A percentile compares a stretch with the other conserved stretches of the same genome.
Conservation (phyloP, 1,140 invertebrate species). For the Wasmannia auropunctata region DNA sequence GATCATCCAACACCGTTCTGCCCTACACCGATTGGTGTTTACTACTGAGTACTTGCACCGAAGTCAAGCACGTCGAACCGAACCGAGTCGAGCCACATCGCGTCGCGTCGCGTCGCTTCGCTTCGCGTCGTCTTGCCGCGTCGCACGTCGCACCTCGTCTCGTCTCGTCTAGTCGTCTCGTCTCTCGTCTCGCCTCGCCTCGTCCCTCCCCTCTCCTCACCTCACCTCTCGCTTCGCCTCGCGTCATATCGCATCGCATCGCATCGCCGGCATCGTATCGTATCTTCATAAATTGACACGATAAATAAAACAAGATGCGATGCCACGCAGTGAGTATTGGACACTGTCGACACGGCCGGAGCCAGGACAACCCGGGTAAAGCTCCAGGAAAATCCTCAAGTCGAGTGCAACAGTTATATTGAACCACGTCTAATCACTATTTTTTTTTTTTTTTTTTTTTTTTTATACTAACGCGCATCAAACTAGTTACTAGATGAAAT, state of each 20-base stretch:
- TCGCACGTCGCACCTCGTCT: background rate
- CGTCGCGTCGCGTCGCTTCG: background rate
- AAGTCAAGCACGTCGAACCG: background rate
- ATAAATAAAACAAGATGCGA: background rate
- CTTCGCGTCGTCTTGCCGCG: background rate
- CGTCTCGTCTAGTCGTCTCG: too few relatives aligned
- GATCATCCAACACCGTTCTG: background rate
- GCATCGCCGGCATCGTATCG: constrained; percentile 2
- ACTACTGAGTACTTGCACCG: constrained; percentile 62
- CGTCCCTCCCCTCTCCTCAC: too few relatives aligned
- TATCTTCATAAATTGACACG: background rate
- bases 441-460: too few relatives aligned
- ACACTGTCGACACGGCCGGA: too few relatives aligned
- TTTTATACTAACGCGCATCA: background rate
- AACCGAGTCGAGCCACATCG: background rate
- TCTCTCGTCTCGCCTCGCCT: constrained; percentile 6
- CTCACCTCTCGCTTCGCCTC: too few relatives aligned
- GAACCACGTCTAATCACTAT: too few relatives aligned
- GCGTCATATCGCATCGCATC: background rate
- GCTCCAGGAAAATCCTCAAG: background rate
- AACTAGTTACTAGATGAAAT: too few relatives aligned
- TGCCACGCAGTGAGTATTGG: too few relatives aligned
- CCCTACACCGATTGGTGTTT: constrained; percentile 68
- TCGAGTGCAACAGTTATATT: background rate
- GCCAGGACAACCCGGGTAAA: too few relatives aligned